Conservation (phyloP, 92 coral and sea anemone species). For the Porites divaricata region DNA sequence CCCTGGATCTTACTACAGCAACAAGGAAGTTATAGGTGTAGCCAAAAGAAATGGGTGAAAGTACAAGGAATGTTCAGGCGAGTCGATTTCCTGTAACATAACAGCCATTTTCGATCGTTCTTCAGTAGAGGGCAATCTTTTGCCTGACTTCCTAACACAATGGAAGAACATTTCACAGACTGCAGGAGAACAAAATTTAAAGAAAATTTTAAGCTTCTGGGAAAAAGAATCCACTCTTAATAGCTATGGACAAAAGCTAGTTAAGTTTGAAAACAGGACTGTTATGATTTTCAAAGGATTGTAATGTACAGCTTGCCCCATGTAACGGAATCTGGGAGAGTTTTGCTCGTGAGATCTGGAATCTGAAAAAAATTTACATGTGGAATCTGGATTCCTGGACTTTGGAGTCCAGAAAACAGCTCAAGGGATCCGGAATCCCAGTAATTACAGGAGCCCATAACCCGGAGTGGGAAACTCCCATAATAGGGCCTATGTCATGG, state of each 20-base stretch:
- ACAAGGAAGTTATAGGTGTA: neutral
- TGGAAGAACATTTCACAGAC: neutral
- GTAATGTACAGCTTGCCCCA: neutral
- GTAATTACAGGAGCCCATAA: too few species aligned
- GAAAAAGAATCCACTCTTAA: neutral
- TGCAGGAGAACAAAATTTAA: neutral
- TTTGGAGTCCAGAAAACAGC: too few species aligned
- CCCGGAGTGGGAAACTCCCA: too few species aligned
- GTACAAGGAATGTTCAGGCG: neutral
- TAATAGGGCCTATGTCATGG: too few species aligned
- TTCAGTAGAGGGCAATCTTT: slow-evolving; percentile 2
- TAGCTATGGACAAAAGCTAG: neutral
- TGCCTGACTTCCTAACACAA: slow-evolving; percentile 20
- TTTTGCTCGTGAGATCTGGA: too few species aligned
- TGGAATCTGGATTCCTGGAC: too few species aligned
- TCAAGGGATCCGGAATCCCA: too few species aligned
- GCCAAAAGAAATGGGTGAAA: neutral
- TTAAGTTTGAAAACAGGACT: neutral
- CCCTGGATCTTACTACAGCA: slow-evolving; percentile 9
- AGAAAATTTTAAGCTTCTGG: slow-evolving; percentile 23
- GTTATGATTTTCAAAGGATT: slow-evolving; percentile 22
- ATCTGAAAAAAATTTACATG: too few species aligned
- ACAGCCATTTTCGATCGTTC: slow-evolving; percentile 11
- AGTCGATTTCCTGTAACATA: neutral
- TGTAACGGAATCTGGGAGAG: too few species aligned